phyloP scores from a whole-genome alignment of 2,797 vertebrate species.

The Characodon lateralis region DNA sequence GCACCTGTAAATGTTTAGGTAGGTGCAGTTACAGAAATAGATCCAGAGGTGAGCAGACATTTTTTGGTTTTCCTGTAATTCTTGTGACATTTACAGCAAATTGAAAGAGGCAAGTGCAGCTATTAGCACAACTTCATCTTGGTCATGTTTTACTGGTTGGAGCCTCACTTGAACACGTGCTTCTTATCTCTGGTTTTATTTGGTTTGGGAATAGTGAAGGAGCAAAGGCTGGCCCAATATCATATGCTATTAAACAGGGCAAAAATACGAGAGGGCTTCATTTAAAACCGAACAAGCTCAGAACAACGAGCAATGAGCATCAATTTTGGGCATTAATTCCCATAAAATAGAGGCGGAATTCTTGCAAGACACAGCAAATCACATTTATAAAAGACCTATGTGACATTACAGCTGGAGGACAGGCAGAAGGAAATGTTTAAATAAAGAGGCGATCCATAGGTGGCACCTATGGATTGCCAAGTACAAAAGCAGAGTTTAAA shows the following conservation, averaged over 20 bases:
- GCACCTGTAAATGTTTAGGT: constrained; percentile 48
- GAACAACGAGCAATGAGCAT: constrained; percentile 32
- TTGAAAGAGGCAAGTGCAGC: constrained; percentile 26
- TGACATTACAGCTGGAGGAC: constrained; percentile 29
- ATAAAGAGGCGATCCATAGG: constrained; percentile 14
- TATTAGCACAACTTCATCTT: constrained; percentile 52
- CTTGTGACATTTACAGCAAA: constrained; percentile 68
- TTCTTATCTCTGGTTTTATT: constrained; percentile 62
- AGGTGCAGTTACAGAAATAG: constrained; percentile 4
- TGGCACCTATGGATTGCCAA: background rate
- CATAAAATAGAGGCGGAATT: constrained; percentile 29
- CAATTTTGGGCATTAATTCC: constrained; percentile 19
- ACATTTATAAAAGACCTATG: constrained; percentile 29
- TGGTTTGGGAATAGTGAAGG: constrained; percentile 56
- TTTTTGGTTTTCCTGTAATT: constrained; percentile 46
- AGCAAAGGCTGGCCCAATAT: constrained; percentile 71
- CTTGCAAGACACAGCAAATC: constrained; percentile 43
- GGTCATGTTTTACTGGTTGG: constrained; percentile 44
- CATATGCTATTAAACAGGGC: constrained; percentile 68
- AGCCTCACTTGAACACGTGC: constrained; percentile 37
- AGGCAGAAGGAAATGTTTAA: constrained; percentile 1
- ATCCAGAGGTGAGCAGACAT: constrained; percentile 33
- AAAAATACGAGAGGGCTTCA: constrained; percentile 55
- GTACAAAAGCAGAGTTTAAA: background rate
- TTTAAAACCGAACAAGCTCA: constrained; percentile 50